Evolutionary conservation across 1,140 invertebrate genomes (phyloP), one percentile per base, ranked within the genome.

Genomic region (Elysia chlorotica): DNA sequence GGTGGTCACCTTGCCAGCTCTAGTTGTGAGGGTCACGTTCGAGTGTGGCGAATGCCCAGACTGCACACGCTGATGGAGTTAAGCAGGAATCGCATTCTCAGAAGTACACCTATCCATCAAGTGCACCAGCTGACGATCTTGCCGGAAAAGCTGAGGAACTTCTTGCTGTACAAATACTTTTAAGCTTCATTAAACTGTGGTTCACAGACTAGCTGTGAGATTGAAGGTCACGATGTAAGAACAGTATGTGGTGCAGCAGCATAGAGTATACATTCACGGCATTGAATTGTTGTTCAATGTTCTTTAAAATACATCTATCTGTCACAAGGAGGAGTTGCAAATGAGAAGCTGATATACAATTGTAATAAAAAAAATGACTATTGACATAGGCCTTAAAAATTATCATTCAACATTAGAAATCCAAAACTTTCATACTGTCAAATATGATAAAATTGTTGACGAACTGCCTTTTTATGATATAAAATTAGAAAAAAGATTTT

Each of bases 11-110:
- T 79, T 31, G 67, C 71, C 2, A 70, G 72, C 37, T 66, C 65
- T n/a, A 70, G 71, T 0, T 76, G 73, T 67, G 77, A 79, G 57
- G 77, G 77, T n/a, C 53, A 65, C 21, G 63, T 76, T 17, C 65
- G 75, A 2, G 56, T 79, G 14, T 79, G 77, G 77, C 54, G 65
- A 5, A 56, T 77, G 17, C 71, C 73, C 2, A 38, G 61, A 33
- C 19, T 73, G 68, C 59, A 77, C 37, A 41, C 66, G 2, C 70
- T 79, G 0, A 73, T 71, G 33, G 67, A 75, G n/a, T 53, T 72
- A 17, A 77, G 77, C 41, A 56, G 74, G 21, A 69, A 74, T 41
- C 37, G 23, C 28, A 71, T 79, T 19, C 62, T 79, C 28, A 41
- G 38, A 10, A 33, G 25, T 28, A 41, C 69, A 2, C 67, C 67